Evolutionary conservation across 2,797 vertebrate genomes (phyloP), one percentile per base, ranked within the genome.

Genomic region (Rousettus madagascariensis): DNA sequence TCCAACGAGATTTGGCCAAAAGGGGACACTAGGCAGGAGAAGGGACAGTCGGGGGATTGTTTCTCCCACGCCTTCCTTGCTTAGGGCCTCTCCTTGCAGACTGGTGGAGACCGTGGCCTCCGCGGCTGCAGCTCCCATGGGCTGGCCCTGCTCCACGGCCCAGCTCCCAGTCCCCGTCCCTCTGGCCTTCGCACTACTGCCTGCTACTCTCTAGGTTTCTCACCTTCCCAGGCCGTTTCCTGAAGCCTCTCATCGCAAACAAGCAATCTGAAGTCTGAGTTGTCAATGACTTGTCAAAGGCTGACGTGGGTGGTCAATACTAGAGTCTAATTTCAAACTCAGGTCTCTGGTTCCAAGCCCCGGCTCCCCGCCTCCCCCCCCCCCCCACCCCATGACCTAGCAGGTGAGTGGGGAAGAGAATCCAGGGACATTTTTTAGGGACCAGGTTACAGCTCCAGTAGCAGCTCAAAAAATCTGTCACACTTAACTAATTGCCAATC

Each of bases 101-200:
- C 38, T 24, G 43, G 5, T 24, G 30, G 28, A 79, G 46, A 16
- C 22, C 6, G 9, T 24, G 17, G 30, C 20, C 30, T 13, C 59
- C 41, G 1, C 3, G 15, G 68, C 4, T 17, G 10, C 2, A 28
- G 8, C 19, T 20, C 41, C 51, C 10, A 2, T 6, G n/a, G 1
- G 7, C 36, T 8, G 30, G 1, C 26, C n/a, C 4, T 22, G 26
- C 8, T 77, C 13, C 5, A 15, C 20, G 17, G 86, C 65, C 28
- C 4, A 75, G 28, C 19, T 91, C 28, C 17, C 36, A 28, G 26
- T 6, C 8, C 53, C 38, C 16, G 22, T 8, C 15, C 9, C 17
- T 93, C 33, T 59, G 78, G 4, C 53, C 59, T 63, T 86, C n/a
- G 53, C 12, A 8, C 8, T 59, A 15, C 24, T 68, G n/a, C 28